These are phyloP conservation scores for Tiliacea aurago DNA, from an alignment of 2,888 invertebrate species.

Conservation along the genomic window DNA sequence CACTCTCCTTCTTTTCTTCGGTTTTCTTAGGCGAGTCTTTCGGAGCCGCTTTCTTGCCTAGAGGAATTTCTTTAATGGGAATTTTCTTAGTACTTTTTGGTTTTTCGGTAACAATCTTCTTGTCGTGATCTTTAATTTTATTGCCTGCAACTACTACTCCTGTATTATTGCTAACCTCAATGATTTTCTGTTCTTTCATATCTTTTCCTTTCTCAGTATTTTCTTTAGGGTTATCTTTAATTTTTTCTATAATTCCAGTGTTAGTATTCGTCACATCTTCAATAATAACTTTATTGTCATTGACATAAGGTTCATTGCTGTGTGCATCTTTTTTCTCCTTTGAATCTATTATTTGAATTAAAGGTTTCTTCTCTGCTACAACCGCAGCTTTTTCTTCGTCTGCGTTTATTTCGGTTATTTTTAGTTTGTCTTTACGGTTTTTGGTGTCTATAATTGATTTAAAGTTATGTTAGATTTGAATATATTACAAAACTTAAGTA, in stretches of 20 bases:
- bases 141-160: constrained; percentile 65
- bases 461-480: background rate
- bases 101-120: constrained; percentile 71
- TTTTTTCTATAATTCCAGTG: constrained; percentile 63
- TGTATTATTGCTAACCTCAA: constrained; percentile 8
- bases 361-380: constrained; percentile 76
- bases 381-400: constrained; percentile 60
- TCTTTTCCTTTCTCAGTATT: constrained; percentile 8
- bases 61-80: constrained; percentile 68
- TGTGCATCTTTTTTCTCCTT: constrained; percentile 61
- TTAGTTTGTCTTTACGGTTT: constrained; percentile 58
- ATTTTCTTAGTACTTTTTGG: constrained; percentile 58
- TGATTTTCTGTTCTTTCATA: background rate
- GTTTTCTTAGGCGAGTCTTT: constrained; percentile 54
- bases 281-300: constrained; percentile 46
- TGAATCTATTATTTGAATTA: constrained; percentile 81
- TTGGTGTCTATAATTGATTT: constrained; percentile 64
- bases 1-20: constrained; percentile 52
- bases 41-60: constrained; percentile 37
- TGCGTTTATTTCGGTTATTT: constrained; percentile 68
- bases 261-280: constrained; percentile 55
- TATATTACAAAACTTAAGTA: background rate
- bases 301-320: constrained; percentile 50
- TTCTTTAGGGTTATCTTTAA: constrained; percentile 15
- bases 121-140: constrained; percentile 76